Base-by-base conservation (phyloP, 2,888 invertebrate species). In the Eristalinus sepulchralis region DNA sequence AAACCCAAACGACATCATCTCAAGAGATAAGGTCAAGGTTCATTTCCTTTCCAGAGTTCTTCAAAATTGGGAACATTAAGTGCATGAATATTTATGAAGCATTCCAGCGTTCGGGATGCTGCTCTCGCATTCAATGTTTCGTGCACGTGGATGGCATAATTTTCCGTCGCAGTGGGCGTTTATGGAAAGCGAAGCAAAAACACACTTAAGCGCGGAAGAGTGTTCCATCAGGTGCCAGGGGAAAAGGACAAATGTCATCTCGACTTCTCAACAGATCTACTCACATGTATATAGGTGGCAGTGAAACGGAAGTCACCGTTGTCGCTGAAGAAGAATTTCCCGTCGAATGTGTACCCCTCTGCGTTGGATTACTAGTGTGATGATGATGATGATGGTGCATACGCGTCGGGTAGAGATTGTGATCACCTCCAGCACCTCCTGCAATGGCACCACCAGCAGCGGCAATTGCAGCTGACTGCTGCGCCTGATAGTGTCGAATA, bases 401-500 rank as follows among this genome's bases (percentile, higher is more conserved):
- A 10, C 85, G 66, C n/a, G 79, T 47, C 11, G 36, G 60, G 63
- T 83, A 72, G 36, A 75, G 57, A 34, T 27, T 62, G 68, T 76
- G 83, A 55, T 83, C 84, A 0, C 39, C 70, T 13, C 39, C 66
- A 10, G 47, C 8, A 27, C 2, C 27, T 27, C 27, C 27, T 27
- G 27, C 2, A 39, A 2, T 6, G 39, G 3, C 39, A 22, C 57
- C 57, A 2, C 57, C 57, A n/a, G 24, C 57, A 8, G 22, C 57
- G 20, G 22, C 24, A 22, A 57, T 22, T 24, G 80, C 31, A 9
- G 76, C 39, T 5, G 78, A 53, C 31, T 80, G 77, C 24, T 85
- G 84, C n/a, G 78, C 53, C 63, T 89, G 89, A 88, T 90, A 89
- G 67, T 91, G 91, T 11, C 92, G 89, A 71, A 92, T 90, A 9